phyloP scores from a whole-genome alignment of 2,113 vertebrate species.

The Nibea coibor region DNA sequence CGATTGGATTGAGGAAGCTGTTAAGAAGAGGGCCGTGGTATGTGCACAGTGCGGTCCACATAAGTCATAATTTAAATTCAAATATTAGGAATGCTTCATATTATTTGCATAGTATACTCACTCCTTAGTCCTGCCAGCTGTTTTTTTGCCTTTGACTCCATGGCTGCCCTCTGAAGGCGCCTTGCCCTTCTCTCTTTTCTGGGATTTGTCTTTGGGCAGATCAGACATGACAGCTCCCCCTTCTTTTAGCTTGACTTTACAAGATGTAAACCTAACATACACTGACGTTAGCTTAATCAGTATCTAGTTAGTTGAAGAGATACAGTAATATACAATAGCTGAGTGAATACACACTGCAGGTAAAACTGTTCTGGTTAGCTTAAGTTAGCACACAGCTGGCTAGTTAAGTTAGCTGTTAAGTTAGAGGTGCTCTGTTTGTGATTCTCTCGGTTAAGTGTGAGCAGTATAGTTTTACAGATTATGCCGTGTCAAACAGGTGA shows the following conservation, averaged over 20 bases:
- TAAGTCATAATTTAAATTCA: not conserved
- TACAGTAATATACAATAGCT: not conserved
- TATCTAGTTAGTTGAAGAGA: not conserved
- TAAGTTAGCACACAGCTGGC: not conserved
- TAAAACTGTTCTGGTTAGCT: not conserved
- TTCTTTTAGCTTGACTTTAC: not conserved
- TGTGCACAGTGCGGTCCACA: not conserved
- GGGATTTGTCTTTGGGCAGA: constrained; percentile 77
- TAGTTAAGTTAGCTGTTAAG: not conserved
- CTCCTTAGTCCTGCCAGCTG: constrained; percentile 79
- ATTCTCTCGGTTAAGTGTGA: too few species aligned
- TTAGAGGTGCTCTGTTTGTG: not conserved
- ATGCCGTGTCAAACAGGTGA: not conserved
- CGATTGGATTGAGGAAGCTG: not conserved
- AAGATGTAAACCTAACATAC: not conserved
- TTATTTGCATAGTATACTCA: constrained; percentile 72
- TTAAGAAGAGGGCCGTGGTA: too few species aligned
- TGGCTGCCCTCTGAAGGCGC: constrained; percentile 79
- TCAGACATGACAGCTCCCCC: constrained; percentile 78
- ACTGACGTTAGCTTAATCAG: not conserved
- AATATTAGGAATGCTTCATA: not conserved
- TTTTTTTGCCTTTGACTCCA: constrained; percentile 78
- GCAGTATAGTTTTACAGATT: not conserved
- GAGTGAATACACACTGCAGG: too few species aligned
- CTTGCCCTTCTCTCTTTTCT: constrained; percentile 83